Evolutionary conservation across 2,888 invertebrate genomes (phyloP), one percentile per base, ranked within the genome.

Genomic region (Therioaphis trifolii): DNA sequence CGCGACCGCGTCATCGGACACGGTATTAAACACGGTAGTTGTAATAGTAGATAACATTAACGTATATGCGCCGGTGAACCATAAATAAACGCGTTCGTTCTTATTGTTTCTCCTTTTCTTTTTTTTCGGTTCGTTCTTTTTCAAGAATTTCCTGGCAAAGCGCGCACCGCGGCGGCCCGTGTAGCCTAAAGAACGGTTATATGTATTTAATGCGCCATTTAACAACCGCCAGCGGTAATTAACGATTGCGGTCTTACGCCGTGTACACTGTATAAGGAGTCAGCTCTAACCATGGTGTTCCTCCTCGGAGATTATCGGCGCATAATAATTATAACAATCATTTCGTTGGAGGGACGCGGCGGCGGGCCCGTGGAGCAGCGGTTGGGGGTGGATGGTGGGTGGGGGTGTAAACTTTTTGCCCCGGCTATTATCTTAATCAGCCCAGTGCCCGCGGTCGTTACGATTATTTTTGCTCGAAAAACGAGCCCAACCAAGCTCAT

Each of bases 231-330:
- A 63, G 29, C 61, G 61, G 80, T 80, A 80, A 80, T 80, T 80
- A 80, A 80, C 80, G 80, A 80, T 72, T 63, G 72, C 24, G 72
- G 80, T 72, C 71, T 72, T 71, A 46, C 55, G 43, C 29, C n/a
- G 29, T 29, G 1, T 55, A 63, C 58, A 46, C 9, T 71, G 12
- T 63, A 43, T 63, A 76, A 61, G 79, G 69, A 80, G 68, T 79
- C 69, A n/a, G 71, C 58, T 69, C 18, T n/a, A n/a, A 12, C 18
- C 27, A 7, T 43, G 68, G 24, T 77, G 55, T 55, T 74, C 63
- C 80, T 61, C 61, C 72, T 71, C 71, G 82, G 82, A 82, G 82
- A 82, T 82, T 82, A 82, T 82, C 82, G 82, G 82, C 61, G 82
- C 72, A 82, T 66, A 74, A 82, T 72, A 74, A 82, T 82, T 49